These are phyloP conservation scores for Perca schrenkii DNA, from an alignment of 2,113 vertebrate genomes.

Conservation along the genomic window DNA sequence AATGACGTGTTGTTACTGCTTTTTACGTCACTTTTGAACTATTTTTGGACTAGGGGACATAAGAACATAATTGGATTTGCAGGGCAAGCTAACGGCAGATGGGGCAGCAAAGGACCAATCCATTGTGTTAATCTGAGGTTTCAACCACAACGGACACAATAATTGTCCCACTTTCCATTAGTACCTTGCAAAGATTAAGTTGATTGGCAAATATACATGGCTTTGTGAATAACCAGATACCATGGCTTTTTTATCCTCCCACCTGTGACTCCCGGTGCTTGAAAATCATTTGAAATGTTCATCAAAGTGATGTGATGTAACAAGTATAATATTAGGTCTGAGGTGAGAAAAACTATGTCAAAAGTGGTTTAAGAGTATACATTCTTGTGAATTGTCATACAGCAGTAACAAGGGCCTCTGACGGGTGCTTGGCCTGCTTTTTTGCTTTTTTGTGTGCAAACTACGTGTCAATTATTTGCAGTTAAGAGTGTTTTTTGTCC, in stretches of 20 bases:
- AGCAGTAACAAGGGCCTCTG: background rate
- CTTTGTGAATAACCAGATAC: background rate
- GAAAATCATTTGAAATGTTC: background rate
- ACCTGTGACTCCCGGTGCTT: background rate
- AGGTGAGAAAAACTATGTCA: background rate
- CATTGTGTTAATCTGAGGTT: conserved; percentile 76
- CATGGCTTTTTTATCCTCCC: background rate
- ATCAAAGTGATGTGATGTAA: background rate
- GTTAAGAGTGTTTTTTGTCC: background rate
- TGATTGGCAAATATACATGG: background rate
- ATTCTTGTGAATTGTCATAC: background rate
- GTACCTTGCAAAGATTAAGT: conserved; percentile 1
- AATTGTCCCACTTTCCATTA: conserved; percentile 48
- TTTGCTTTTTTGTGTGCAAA: background rate
- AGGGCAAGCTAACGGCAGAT: conserved; percentile 76
- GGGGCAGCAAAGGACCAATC: conserved; percentile 76
- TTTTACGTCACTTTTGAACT: conserved; percentile 77
- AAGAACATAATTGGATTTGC: conserved; percentile 91
- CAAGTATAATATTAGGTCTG: too few species aligned
- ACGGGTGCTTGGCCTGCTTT: background rate
- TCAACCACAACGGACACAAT: conserved; percentile 58
- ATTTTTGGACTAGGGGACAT: conserved; percentile 81
- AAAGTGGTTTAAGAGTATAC: background rate
- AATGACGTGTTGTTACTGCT: conserved; percentile 48
- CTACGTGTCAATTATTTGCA: background rate